Evolutionary conservation across 2,797 vertebrate genomes (phyloP).

Genomic region (Emys orbicularis): DNA sequence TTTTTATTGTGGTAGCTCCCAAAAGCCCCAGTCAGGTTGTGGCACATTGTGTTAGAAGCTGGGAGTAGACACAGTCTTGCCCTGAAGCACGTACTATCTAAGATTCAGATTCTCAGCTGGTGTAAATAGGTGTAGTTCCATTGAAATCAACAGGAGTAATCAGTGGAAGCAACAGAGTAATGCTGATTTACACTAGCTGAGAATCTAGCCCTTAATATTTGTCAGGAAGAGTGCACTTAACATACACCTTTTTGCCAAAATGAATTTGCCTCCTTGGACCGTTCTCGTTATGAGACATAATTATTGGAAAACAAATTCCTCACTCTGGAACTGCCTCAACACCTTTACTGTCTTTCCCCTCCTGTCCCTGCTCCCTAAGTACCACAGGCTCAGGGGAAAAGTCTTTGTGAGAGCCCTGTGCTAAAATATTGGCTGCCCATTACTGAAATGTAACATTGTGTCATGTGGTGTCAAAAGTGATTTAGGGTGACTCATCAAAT

Average conservation of each 20-base stretch:
- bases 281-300: neutral
- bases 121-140: neutral
- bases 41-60: neutral
- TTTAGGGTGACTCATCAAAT: neutral
- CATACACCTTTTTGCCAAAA: neutral
- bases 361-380: neutral
- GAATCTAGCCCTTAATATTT: neutral
- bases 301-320: neutral
- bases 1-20: neutral
- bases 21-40: neutral
- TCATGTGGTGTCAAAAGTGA: constrained; percentile 13
- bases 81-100: neutral
- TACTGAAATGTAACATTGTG: neutral
- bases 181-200: neutral
- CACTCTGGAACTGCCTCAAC: neutral
- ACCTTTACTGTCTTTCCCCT: neutral
- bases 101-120: neutral
- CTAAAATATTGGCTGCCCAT: neutral
- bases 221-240: neutral
- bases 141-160: neutral
- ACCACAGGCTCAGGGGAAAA: neutral
- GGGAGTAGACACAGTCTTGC: neutral
- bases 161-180: neutral
- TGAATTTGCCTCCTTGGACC: neutral
- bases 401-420: neutral